Base-by-base conservation (phyloP, 2,888 invertebrate genomes). In the Eumerus sabulonum region DNA sequence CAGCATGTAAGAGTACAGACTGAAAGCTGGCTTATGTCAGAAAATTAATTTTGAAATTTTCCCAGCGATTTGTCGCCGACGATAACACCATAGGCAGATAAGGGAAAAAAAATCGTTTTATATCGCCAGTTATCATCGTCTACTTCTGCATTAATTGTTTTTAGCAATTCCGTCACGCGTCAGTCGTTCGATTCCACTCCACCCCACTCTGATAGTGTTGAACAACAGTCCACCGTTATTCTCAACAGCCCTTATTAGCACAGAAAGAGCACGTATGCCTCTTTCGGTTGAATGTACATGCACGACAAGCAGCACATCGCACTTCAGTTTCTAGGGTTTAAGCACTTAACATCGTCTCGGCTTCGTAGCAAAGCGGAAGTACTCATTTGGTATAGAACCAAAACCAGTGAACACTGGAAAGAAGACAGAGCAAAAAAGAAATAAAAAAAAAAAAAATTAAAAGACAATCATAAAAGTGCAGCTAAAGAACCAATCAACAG, bases 291-390 rank as follows among this genome's bases (percentile, higher is more conserved):
- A n/a, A n/a, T n/a, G 70, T 63, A 40, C 54, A 27, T 27, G 27
- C 51, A 67, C 40, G 62, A 44, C 17, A 56, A 35, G 36, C 47
- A 53, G 47, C 42, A 73, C 57, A 73, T 73, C 73, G 67, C 62
- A 13, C 57, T 60, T 14, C 36, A 44, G 50, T 57, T 53, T 9
- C 45, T 40, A 1, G 57, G 57, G 40, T 51, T 50, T 67, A 51
- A 77, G 67, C 73, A 59, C 57, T 66, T 38, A 56, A 67, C 57
- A 38, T 38, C 45, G 38, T 1, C 63, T 51, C 50, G 18, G 36
- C 42, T 62, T 72, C 18, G 73, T 74, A 54, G 63, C 38, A 56
- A 74, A 74, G 54, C 79, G 79, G 79, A 79, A 79, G 64, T 53
- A 64, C 73, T 70, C 54, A 74, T 79, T 79, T 74, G 48, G 50